A percentile compares a stretch with the other conserved stretches of the same genome.
Conservation (phyloP, 2,113 vertebrate species). For the Lophius piscatorius region DNA sequence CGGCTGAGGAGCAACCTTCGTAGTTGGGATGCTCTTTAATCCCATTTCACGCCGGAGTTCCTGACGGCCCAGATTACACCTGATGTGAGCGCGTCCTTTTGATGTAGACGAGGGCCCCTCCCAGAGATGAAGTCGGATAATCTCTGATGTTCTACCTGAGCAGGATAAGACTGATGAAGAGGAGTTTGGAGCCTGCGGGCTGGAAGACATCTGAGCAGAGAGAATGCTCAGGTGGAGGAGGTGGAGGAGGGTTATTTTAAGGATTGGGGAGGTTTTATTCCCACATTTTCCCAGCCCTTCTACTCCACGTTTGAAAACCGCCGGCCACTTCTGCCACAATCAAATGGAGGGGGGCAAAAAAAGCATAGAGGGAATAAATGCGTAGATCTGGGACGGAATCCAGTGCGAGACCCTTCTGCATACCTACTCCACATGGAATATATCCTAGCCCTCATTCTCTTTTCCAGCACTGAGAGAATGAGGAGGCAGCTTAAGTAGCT, state of each 20-base stretch:
- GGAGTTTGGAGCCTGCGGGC: conserved; percentile 14
- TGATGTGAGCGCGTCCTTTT: conserved; percentile 11
- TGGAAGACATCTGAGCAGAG: conserved; percentile 22
- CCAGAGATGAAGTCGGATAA: conserved; percentile 26
- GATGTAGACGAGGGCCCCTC: conserved; percentile 16
- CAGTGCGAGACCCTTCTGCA: too few relatives aligned
- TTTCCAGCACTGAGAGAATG: too few relatives aligned
- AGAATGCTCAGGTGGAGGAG: conserved; percentile 24
- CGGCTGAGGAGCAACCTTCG: too few relatives aligned
- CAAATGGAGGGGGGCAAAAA: not conserved
- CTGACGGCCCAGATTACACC: conserved; percentile 7
- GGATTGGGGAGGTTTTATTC: conserved; percentile 10
- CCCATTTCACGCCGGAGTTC: conserved; percentile 1
- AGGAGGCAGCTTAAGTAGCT: too few relatives aligned
- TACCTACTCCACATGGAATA: too few relatives aligned
- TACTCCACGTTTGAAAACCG: conserved; percentile 2
- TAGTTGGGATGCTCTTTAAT: conserved; percentile 7
- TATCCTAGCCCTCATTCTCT: too few relatives aligned
- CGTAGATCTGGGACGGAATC: conserved; percentile 16
- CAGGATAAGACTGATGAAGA: conserved; percentile 27
- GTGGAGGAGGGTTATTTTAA: conserved; percentile 28
- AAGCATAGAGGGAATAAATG: conserved; percentile 2
- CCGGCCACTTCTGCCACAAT: not conserved
- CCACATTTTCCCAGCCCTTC: too few relatives aligned
- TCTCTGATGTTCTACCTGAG: conserved; percentile 31